Percentiles rank a stretch among this genome's conserved stretches.
Evolutionary conservation across 92 coral and sea anemone species (phyloP).

Genomic region (Phenganax subtilis): DNA sequence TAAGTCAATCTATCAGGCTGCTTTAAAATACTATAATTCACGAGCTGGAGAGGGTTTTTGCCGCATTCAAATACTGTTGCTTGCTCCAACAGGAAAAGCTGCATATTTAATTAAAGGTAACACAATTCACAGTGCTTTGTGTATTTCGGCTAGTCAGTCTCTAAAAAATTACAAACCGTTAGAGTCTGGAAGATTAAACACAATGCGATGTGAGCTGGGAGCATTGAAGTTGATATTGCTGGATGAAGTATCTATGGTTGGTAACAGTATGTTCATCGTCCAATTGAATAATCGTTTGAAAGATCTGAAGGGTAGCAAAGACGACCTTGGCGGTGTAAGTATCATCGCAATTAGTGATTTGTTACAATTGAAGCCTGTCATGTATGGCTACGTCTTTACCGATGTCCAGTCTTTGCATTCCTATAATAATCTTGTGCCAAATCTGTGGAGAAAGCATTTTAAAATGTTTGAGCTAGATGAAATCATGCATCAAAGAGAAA

Average conservation of each 20-base stretch:
- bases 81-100: slow-evolving; percentile 39
- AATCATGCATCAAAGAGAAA: slow-evolving; percentile 54
- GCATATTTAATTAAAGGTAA: neutral
- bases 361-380: slow-evolving; percentile 45
- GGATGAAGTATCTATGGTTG: slow-evolving; percentile 22
- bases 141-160: slow-evolving; percentile 8
- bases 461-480: neutral
- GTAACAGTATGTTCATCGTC: neutral
- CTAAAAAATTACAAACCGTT: slow-evolving; percentile 15
- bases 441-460: too few species aligned
- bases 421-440: slow-evolving; percentile 19
- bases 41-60: slow-evolving; percentile 42
- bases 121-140: neutral
- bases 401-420: slow-evolving; percentile 45
- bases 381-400: slow-evolving; percentile 60
- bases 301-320: slow-evolving; percentile 40
- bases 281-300: slow-evolving; percentile 42
- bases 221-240: slow-evolving; percentile 13
- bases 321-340: slow-evolving; percentile 35
- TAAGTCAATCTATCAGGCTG: slow-evolving; percentile 41
- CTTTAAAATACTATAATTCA: slow-evolving; percentile 38
- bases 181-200: neutral
- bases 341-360: slow-evolving; percentile 56
- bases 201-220: neutral
- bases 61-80: slow-evolving; percentile 33